These are phyloP conservation scores for Microdon myrmicae DNA, from an alignment of 2,888 invertebrate genomes.

Conservation along the genomic window DNA sequence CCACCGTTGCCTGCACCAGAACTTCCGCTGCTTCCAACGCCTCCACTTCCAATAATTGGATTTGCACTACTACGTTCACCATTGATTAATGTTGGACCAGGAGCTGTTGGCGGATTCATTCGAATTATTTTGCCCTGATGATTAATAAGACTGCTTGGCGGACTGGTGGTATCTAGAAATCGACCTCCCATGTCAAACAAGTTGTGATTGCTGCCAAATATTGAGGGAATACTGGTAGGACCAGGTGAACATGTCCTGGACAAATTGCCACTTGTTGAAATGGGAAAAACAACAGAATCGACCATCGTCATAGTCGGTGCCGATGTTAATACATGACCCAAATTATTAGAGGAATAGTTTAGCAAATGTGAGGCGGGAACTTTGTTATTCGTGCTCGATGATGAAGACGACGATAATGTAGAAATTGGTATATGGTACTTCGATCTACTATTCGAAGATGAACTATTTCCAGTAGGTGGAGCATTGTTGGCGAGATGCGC, in stretches of 20 bases:
- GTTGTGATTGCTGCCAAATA: slow-evolving; percentile 50
- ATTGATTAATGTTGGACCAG: slow-evolving; percentile 31
- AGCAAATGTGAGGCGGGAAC: slow-evolving; percentile 54
- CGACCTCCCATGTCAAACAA: slow-evolving; percentile 53
- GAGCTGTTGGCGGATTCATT: slow-evolving; percentile 38
- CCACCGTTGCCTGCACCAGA: slow-evolving; percentile 53
- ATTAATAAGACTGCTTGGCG: slow-evolving; percentile 38
- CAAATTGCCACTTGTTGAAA: slow-evolving; percentile 58
- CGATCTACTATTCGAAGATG: slow-evolving; percentile 16
- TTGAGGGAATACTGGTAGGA: slow-evolving; percentile 56
- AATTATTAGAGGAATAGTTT: slow-evolving; percentile 64
- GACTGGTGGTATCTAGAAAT: slow-evolving; percentile 42
- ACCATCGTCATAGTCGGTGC: slow-evolving; percentile 65
- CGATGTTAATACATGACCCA: slow-evolving; percentile 60
- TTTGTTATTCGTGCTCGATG: slow-evolving; percentile 44
- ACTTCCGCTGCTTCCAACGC: slow-evolving; percentile 51
- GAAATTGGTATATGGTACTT: slow-evolving; percentile 41
- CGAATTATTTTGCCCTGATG: slow-evolving; percentile 45
- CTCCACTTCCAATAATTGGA: slow-evolving; percentile 19
- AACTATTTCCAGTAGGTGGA: slow-evolving; percentile 9
- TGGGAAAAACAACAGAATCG: slow-evolving; percentile 64
- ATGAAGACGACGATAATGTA: slow-evolving; percentile 39
- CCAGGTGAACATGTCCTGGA: slow-evolving; percentile 48
- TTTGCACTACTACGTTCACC: slow-evolving; percentile 35
- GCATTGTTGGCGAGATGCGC: slow-evolving; percentile 40